A percentile compares a stretch with the other conserved stretches of the same genome.
phyloP scores from a whole-genome alignment of 2,113 vertebrate genomes.

The Poecilia latipinna region DNA sequence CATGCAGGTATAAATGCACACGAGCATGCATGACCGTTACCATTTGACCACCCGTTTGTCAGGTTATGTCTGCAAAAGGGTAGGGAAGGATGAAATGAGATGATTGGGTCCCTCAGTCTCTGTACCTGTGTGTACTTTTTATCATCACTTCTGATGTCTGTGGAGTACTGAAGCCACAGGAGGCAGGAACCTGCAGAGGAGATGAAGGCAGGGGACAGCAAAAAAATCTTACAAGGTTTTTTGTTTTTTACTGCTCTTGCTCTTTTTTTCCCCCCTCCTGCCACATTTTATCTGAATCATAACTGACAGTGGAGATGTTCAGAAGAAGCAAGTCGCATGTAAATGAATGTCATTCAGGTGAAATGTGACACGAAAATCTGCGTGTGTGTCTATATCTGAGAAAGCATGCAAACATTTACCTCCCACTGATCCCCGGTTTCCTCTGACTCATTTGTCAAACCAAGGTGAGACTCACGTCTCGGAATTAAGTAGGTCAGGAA shows the following conservation, averaged over 20 bases:
- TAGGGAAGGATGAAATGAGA: conserved; percentile 47
- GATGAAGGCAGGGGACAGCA: conserved; percentile 51
- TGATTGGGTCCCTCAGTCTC: conserved; percentile 13
- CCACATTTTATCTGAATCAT: conserved; percentile 40
- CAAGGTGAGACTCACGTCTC: conserved; percentile 24
- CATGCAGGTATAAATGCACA: conserved; percentile 22
- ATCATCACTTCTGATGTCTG: conserved; percentile 60
- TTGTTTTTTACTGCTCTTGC: conserved; percentile 34
- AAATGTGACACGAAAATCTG: conserved; percentile 27
- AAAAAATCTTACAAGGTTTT: conserved; percentile 29
- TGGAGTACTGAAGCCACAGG: conserved; percentile 52
- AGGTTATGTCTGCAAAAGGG: conserved; percentile 48
- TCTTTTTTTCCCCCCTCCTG: neutral
- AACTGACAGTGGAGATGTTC: conserved; percentile 7
- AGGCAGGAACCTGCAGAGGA: conserved; percentile 54
- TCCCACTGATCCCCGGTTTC: conserved; percentile 24
- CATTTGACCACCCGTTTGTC: conserved; percentile 59
- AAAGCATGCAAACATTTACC: conserved; percentile 11
- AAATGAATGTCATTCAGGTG: conserved; percentile 48
- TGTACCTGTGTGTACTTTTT: conserved; percentile 34
- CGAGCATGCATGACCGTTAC: conserved; percentile 29
- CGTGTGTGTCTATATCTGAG: neutral
- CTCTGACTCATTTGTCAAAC: conserved; percentile 44
- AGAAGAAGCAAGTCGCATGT: conserved; percentile 1
- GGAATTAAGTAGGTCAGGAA: conserved; percentile 54